A percentile compares a stretch with the other conserved stretches of the same genome.
Conservation (phyloP, 2,888 invertebrate genomes). For the Orthosia incerta region DNA sequence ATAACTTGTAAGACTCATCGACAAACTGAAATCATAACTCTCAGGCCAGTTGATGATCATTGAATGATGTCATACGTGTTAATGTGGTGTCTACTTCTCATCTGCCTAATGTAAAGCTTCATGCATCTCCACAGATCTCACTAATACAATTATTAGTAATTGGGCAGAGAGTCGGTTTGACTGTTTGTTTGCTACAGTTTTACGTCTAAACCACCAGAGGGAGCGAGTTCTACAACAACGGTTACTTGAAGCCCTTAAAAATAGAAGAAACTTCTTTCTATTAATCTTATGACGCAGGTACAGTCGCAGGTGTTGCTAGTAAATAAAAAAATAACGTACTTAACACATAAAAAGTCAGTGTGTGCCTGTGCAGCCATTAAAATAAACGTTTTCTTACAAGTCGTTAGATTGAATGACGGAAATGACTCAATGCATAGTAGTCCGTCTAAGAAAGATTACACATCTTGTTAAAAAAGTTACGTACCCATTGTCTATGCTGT, state of each 20-base stretch:
- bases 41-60: conserved; percentile 3
- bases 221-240: too few species aligned
- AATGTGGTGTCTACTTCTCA: not conserved
- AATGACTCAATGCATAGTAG: conserved; percentile 36
- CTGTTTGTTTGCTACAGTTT: not conserved
- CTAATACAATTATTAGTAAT: not conserved
- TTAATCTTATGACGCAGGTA: too few species aligned
- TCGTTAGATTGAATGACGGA: conserved; percentile 50
- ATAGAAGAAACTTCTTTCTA: too few species aligned
- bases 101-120: conserved; percentile 14
- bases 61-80: conserved; percentile 39
- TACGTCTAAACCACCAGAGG: not conserved
- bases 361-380: conserved; percentile 11
- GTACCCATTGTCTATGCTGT: conserved; percentile 48
- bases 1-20: not conserved
- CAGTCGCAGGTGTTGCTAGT: not conserved
- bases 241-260: too few species aligned
- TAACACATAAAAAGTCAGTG: not conserved
- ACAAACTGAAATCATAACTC: not conserved
- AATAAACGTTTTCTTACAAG: conserved; percentile 19
- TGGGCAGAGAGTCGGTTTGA: too few species aligned
- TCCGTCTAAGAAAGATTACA: conserved; percentile 29
- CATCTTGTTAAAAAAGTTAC: conserved; percentile 40
- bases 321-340: not conserved
- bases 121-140: not conserved